Base-by-base conservation (phyloP, 2,113 vertebrate genomes). In the Microtus oregoni region DNA sequence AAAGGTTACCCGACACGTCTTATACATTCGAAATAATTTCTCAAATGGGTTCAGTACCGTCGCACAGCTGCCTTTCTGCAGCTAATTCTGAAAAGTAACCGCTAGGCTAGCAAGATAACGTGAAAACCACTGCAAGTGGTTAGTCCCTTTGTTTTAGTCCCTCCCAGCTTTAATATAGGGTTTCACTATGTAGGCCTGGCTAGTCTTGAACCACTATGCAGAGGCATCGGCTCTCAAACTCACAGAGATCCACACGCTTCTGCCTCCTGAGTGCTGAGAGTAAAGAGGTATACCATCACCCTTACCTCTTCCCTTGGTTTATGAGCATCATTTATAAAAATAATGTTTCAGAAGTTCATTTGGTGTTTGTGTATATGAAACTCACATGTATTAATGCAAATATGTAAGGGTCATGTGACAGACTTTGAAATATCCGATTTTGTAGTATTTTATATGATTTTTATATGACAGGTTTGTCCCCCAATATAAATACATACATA, bases 351-450 rank as follows among this genome's bases (percentile, higher is more conserved):
- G 72, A 79, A 94, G 8, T 55, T 76, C 7, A 1, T 50, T 61
- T 15, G 26, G 58, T 20, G 67, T 81, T 79, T 35, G 30, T 86
- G 55, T 89, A n/a, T 41, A 28, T 38, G 4, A 5, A 90, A 63
- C 41, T 87, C 50, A n/a, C 30, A 73, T 61, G 41, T 30, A 70
- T 70, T 82, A 47, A 77, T 67, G 6, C 1, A 81, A 89, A 77
- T 41, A 35, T 41, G 20, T 78, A 4, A 52, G 52, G 77, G 78
- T 95, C 90, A 95, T 35, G 38, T 13, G 17, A 95, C 50, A 82
- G 58, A 94, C 90, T 82, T 68, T 11, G 79, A 93, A 93, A 65
- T 15, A 82, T 90, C 52, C 70, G 11, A 72, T 86, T 92, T 94
- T 93, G 5, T 87, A 30, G 81, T 70, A 0, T 32, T 65, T 72